Evolutionary conservation across 2,888 invertebrate genomes (phyloP), one percentile per base, ranked within the genome.

Genomic region (Ariolimax columbianus): DNA sequence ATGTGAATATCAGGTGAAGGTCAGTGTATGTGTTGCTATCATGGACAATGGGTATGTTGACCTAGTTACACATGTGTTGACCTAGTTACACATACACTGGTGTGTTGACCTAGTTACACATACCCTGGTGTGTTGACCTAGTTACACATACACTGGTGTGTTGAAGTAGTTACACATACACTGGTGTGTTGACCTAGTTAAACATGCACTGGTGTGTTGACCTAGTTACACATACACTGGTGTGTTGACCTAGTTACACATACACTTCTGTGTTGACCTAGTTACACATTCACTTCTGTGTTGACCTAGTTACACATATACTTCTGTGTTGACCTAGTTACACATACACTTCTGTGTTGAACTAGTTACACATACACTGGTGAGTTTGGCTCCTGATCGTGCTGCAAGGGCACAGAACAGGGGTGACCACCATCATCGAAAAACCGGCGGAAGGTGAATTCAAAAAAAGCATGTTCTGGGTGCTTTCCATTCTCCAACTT

Each of bases 401-500:
- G 85, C 90, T 90, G 72, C 86, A 75, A 68, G 14, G 85, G 84
- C 79, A 88, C 81, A n/a, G 91, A 90, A 79, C 90, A 92, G 11
- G 92, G 92, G 86, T 93, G 92, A n/a, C 93, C 94, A 77, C 92
- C 93, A 85, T 94, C 93, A 85, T 98, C 98, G 95, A 99, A 99
- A 95, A 99, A 99, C 92, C 99, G 96, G 89, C 99, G 95, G 95
- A 99, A 99, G 70, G 99, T 99, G 95, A 99, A 99, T 95, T 99
- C 99, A 95, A 98, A 98, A 96, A 99, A 99, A 86, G 99, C 99
- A 94, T 99, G 98, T 95, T 98, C 98, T 1, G 95, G 95, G 88
- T 97, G 97, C 86, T 93, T 93, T 78, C 93, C 93, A 84, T 93
- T 93, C 77, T 92, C 92, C 59, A 84, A 84, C 47, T 90, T 89